Evolutionary conservation across 1,140 invertebrate genomes (phyloP), one percentile per base, ranked within the genome.

Genomic region (Phortica variegata): DNA sequence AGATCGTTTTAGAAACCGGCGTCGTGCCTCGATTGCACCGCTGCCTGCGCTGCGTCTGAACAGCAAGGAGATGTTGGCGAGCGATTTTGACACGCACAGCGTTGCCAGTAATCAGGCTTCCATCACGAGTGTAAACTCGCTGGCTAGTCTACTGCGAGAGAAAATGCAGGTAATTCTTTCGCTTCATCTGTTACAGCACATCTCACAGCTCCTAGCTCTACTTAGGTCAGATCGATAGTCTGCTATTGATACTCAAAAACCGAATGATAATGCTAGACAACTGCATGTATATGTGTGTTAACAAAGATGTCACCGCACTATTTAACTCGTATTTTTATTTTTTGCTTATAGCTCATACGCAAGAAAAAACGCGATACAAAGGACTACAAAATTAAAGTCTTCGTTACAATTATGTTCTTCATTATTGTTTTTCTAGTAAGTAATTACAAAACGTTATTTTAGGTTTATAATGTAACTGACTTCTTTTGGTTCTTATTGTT

Each of bases 101-200:
- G 5, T 75, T 33, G 66, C 72, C 21, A 75, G 73, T 47, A 74
- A 76, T 33, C 73, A 76, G 47, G 63, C 71, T 48, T 90, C 89
- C 3, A 86, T 91, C 54, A 90, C 88, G 0, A 89, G 87, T 43
- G 83, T 90, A 33, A 91, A 91, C 66, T 90, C 88, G 1, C 82
- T 91, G 34, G 88, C 88, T 34, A 90, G 88, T 75, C 76, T 91
- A 33, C 78, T 91, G 1, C 85, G 85, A 54, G 89, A 91, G 63
- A 90, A 91, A 79, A 78, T 91, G 39, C 87, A 90, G 76, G 83
- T 90, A n/a, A n/a, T n/a, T n/a, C n/a, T n/a, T n/a, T n/a, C n/a
- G n/a, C n/a, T n/a, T n/a, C n/a, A n/a, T n/a, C n/a, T n/a, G n/a
- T n/a, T n/a, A n/a, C n/a, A n/a, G n/a, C n/a, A n/a, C n/a, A n/a